These are phyloP conservation scores for Trichoplusia ni DNA, from an alignment of 1,140 invertebrate genomes.

Conservation along the genomic window DNA sequence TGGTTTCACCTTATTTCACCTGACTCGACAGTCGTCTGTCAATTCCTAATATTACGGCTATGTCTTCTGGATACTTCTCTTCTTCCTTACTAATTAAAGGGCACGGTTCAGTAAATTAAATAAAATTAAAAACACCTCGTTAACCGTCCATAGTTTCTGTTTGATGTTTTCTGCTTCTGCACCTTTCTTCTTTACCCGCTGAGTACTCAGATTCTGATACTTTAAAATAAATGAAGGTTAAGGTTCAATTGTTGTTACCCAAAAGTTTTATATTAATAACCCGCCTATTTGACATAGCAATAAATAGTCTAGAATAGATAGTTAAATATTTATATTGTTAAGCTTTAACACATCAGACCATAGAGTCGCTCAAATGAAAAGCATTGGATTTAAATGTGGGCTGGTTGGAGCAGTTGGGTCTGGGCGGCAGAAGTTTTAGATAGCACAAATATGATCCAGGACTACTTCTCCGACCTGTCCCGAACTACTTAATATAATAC, in stretches of 20 bases:
- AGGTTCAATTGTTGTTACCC: slow-evolving; percentile 67
- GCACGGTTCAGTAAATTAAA: slow-evolving; percentile 47
- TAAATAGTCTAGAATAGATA: slow-evolving; percentile 78
- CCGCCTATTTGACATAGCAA: slow-evolving; percentile 80
- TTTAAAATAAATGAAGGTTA: slow-evolving; percentile 27
- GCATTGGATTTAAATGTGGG: neutral
- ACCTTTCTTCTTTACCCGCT: slow-evolving; percentile 5
- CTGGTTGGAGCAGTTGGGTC: neutral
- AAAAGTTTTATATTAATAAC: slow-evolving; percentile 71
- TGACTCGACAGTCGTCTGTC: slow-evolving; percentile 7
- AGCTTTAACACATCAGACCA: slow-evolving; percentile 66
- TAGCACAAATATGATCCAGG: neutral
- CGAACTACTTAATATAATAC: slow-evolving; percentile 37
- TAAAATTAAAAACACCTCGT: slow-evolving; percentile 46
- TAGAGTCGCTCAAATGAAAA: slow-evolving; percentile 49
- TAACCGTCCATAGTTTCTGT: slow-evolving; percentile 65
- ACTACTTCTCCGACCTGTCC: neutral
- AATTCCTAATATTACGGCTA: slow-evolving; percentile 20
- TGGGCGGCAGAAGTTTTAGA: neutral
- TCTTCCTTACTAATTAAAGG: slow-evolving; percentile 27
- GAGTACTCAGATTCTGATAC: slow-evolving; percentile 1
- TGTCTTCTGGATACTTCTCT: slow-evolving; percentile 4
- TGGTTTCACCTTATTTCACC: neutral
- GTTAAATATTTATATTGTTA: slow-evolving; percentile 68
- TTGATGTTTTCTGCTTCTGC: slow-evolving; percentile 26